phyloP scores from a whole-genome alignment of 2,888 invertebrate genomes.

The Cactoblastis cactorum region DNA sequence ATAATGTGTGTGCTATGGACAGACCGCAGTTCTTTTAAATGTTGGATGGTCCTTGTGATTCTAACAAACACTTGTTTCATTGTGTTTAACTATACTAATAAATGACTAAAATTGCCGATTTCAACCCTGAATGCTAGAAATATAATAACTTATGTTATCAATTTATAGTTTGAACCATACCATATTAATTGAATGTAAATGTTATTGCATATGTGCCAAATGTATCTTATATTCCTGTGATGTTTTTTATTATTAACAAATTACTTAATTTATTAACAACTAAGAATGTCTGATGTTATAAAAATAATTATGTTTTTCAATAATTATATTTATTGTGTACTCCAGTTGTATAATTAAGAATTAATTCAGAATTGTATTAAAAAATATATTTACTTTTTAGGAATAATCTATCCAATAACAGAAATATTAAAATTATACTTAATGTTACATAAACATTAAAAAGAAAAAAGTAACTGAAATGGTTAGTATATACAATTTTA shows the following conservation, averaged over 20 bases:
- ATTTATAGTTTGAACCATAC: neutral
- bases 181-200: neutral
- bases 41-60: conserved; percentile 79
- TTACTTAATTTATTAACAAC: too few relatives aligned
- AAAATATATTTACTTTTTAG: too few relatives aligned
- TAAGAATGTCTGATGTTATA: too few relatives aligned
- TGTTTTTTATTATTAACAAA: neutral
- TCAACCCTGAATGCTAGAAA: neutral
- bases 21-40: conserved; percentile 53
- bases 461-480: too few relatives aligned
- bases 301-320: too few relatives aligned
- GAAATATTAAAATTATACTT: too few relatives aligned
- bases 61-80: conserved; percentile 52
- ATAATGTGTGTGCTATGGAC: conserved; percentile 75
- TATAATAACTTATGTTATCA: neutral
- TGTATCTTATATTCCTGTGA: neutral
- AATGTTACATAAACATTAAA: too few relatives aligned
- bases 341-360: too few relatives aligned
- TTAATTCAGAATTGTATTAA: too few relatives aligned
- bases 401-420: too few relatives aligned
- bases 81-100: conserved; percentile 39
- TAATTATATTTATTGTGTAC: too few relatives aligned
- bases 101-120: neutral
- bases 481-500: too few relatives aligned
- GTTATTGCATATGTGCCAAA: neutral